Conservation (phyloP, 1,140 invertebrate species). For the Manduca sexta region DNA sequence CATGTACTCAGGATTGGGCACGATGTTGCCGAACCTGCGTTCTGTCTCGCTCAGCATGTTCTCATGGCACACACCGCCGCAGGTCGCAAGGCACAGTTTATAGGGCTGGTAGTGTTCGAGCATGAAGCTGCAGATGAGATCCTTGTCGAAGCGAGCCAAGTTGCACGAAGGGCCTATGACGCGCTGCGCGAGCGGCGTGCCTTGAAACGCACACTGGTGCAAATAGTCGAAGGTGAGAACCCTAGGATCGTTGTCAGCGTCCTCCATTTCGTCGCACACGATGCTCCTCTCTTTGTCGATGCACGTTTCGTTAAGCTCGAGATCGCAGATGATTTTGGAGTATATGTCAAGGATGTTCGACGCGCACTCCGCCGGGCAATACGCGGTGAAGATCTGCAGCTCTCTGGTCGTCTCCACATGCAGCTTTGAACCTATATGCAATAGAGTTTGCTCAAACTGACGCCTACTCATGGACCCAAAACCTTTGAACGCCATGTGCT, state of each 20-base stretch:
- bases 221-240: slow-evolving; percentile 86
- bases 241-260: slow-evolving; percentile 80
- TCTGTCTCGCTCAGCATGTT: slow-evolving; percentile 79
- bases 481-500: slow-evolving; percentile 88
- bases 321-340: slow-evolving; percentile 31
- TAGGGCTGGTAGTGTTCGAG: slow-evolving; percentile 86
- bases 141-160: slow-evolving; percentile 76
- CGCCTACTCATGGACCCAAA: slow-evolving; percentile 77
- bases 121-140: slow-evolving; percentile 84
- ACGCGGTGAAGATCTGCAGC: slow-evolving; percentile 85
- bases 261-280: slow-evolving; percentile 71
- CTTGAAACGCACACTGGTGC: slow-evolving; percentile 82
- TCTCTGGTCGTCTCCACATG: slow-evolving; percentile 85
- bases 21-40: slow-evolving; percentile 25
- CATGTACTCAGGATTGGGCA: background rate
- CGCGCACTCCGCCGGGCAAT: slow-evolving; percentile 77
- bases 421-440: slow-evolving; percentile 82
- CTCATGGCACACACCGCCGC: slow-evolving; percentile 89
- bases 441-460: slow-evolving; percentile 79
- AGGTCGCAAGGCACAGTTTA: slow-evolving; percentile 90
- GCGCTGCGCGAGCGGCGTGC: slow-evolving; percentile 79
- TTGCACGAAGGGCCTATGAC: slow-evolving; percentile 83
- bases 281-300: slow-evolving; percentile 80
- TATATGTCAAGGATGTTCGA: slow-evolving; percentile 78
- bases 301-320: slow-evolving; percentile 39